Percentiles rank a stretch among this genome's conserved stretches.
Conservation (phyloP, 2,888 invertebrate species). For the Noctua pronuba region DNA sequence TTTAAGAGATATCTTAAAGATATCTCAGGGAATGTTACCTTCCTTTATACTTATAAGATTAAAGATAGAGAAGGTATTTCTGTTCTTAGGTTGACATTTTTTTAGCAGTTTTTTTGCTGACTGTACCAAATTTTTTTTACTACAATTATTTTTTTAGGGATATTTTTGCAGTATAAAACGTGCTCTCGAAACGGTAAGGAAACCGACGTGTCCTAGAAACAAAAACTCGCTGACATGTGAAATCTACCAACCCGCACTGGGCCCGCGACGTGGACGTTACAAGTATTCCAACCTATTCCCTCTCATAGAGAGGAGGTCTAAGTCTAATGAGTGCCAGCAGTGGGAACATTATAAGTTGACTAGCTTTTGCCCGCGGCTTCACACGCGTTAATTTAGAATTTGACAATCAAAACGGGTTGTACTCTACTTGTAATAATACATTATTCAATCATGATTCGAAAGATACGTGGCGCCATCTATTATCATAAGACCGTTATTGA, state of each 20-base stretch:
- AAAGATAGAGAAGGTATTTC: constrained; percentile 1
- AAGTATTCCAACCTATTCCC: neutral
- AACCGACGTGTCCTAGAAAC: neutral
- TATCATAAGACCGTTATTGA: too few relatives aligned
- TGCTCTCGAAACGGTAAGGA: neutral
- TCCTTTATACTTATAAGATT: neutral
- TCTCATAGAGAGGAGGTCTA: neutral
- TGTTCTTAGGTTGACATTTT: neutral
- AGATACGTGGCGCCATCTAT: too few relatives aligned
- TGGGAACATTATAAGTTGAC: neutral
- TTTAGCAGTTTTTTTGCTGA: neutral
- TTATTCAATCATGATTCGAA: too few relatives aligned
- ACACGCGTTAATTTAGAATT: too few relatives aligned
- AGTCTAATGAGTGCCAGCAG: neutral
- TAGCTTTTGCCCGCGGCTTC: too few relatives aligned
- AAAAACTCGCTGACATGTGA: neutral
- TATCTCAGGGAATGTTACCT: constrained; percentile 9
- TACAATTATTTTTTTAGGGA: neutral
- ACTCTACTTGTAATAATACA: too few relatives aligned
- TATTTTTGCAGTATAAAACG: neutral
- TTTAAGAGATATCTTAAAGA: constrained; percentile 31
- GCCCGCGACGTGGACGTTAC: neutral
- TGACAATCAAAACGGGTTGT: too few relatives aligned
- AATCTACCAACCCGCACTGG: neutral
- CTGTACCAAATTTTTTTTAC: neutral